Conservation (phyloP, 1,140 invertebrate genomes). For the Pogonus chalceus region DNA sequence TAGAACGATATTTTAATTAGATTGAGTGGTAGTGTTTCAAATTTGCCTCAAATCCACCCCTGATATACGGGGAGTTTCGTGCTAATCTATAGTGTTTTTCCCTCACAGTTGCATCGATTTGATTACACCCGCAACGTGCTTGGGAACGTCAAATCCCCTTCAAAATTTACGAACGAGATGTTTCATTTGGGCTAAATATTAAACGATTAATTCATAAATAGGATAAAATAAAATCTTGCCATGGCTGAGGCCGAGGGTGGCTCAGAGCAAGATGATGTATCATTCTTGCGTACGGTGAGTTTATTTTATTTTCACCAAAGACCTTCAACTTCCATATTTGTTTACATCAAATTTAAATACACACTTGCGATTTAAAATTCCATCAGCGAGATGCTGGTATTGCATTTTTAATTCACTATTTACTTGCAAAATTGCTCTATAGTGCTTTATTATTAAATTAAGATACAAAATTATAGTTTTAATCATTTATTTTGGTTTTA, state of each 20-base stretch:
- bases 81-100: not conserved
- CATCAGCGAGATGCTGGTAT: constrained; percentile 14
- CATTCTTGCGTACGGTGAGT: constrained; percentile 92
- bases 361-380: constrained; percentile 14
- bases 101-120: constrained; percentile 1
- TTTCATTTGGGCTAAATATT: not conserved
- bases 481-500: too few species aligned
- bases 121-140: not conserved
- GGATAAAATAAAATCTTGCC: not conserved
- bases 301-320: constrained; percentile 2
- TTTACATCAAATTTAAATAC: too few species aligned
- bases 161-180: constrained; percentile 3
- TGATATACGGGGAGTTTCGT: not conserved
- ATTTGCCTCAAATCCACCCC: too few species aligned
- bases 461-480: too few species aligned
- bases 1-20: too few species aligned
- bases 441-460: too few species aligned
- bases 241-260: constrained; percentile 88
- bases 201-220: not conserved
- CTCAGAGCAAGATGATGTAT: constrained; percentile 96
- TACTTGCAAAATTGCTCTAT: too few species aligned
- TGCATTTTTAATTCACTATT: too few species aligned
- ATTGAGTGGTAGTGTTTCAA: too few species aligned
- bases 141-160: constrained; percentile 1
- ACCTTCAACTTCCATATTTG: not conserved